Evolutionary conservation across 1,140 invertebrate species (phyloP), one percentile per base, ranked within the genome.

Genomic region (Thaumetopoea pityocampa): DNA sequence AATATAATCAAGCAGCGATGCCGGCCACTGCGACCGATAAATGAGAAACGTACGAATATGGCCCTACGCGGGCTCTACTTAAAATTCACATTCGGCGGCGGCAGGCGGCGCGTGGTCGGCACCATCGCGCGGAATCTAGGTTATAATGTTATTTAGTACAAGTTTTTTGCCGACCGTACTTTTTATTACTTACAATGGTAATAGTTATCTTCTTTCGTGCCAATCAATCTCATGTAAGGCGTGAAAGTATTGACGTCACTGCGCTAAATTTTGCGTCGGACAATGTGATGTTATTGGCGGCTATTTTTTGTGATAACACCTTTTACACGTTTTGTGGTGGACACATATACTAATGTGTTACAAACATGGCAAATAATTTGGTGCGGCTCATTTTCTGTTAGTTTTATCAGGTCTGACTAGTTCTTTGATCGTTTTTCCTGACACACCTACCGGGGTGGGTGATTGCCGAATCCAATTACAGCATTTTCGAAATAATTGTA

Each of bases 141-240:
- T 84, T 84, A 84, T 78, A 67, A 81, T 81, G 77, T 74, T 81
- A 84, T 69, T 74, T 77, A 67, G 74, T 55, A 55, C 59, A 51
- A 63, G 54, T 72, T 81, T 77, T 81, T 81, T 79, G 67, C 62
- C 49, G 40, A 60, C 59, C 53, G 54, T 62, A 70, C 50, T 70
- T 80, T 84, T 83, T 78, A 74, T 71, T 60, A 68, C 52, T 66
- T 65, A 71, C 63, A 81, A 79, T 81, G 63, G 67, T 73, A 81
- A 69, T 79, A 67, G 64, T 71, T 77, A 80, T 80, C 72, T 71
- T 51, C 62, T 81, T 78, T 73, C 62, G 53, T 66, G 66, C 72
- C 79, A 81, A 79, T 81, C 72, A 77, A 53, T 46, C 51, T 65
- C 61, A 63, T 71, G 72, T 73, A 66, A 71, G 70, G 72, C 67